Conservation (phyloP, 1,140 invertebrate genomes). For the Xylocopa sonorina region DNA sequence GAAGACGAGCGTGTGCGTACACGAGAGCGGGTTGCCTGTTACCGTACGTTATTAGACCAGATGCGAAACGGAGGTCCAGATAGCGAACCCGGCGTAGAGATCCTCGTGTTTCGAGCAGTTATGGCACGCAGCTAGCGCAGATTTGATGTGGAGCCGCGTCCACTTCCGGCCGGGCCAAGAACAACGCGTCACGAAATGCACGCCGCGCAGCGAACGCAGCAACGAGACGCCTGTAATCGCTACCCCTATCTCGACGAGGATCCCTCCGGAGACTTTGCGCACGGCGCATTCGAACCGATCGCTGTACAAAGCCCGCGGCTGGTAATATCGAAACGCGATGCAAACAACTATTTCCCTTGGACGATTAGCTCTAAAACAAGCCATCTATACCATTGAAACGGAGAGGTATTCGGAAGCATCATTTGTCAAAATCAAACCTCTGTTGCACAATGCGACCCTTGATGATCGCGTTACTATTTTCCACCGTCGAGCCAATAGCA, state of each 20-base stretch:
- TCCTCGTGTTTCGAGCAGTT: constrained; percentile 54
- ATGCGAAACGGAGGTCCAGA: constrained; percentile 71
- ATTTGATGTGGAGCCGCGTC: constrained; percentile 53
- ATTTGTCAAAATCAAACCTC: no score
- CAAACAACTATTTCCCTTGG: no score
- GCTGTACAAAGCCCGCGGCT: no score
- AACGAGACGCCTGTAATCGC: constrained; percentile 49
- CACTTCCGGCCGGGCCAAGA: constrained; percentile 40
- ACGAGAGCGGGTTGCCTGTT: constrained; percentile 44
- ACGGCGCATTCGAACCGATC: constrained; percentile 13
- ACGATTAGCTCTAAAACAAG: no score
- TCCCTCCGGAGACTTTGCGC: background rate
- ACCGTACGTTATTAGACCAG: constrained; percentile 68
- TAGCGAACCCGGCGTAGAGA: constrained; percentile 67
- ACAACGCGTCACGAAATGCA: constrained; percentile 36
- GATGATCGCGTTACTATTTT: no score
- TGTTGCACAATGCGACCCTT: no score
- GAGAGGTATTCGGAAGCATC: no score
- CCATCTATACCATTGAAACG: no score
- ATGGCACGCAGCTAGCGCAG: constrained; percentile 29
- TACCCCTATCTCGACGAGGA: no score
- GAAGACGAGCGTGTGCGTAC: background rate
- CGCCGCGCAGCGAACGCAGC: background rate
- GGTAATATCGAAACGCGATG: no score
- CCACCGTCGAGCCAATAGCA: no score